Conservation (phyloP, 2,113 vertebrate species). For the human region DNA sequence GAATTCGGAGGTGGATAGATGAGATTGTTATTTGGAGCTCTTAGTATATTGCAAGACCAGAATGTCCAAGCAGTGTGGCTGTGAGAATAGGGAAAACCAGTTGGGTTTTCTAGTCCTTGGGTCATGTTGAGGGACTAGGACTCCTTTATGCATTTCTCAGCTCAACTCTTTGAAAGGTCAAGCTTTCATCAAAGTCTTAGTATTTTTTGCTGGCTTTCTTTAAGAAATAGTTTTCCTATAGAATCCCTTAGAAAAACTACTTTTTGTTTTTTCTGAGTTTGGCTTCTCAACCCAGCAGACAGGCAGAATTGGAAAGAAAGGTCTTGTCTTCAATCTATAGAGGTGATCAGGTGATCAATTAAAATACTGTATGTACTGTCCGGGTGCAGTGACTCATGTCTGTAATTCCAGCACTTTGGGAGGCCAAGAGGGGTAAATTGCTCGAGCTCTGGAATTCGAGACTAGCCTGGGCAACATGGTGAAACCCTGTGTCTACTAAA, state of each 20-base stretch:
- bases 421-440: too few species aligned
- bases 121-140: neutral
- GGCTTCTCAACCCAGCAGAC: neutral
- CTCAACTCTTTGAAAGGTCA: neutral
- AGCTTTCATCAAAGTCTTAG: neutral
- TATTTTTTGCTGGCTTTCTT: neutral
- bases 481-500: too few species aligned
- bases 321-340: neutral
- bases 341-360: neutral
- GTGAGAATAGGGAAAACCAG: neutral
- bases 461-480: too few species aligned
- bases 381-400: too few species aligned
- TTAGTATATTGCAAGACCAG: neutral
- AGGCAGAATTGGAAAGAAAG: neutral
- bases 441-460: too few species aligned
- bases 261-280: neutral
- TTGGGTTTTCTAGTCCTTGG: neutral
- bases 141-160: neutral
- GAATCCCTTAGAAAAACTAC: neutral
- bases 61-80: neutral
- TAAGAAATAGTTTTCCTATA: neutral
- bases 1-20: neutral
- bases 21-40: neutral
- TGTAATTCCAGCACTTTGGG: too few species aligned
- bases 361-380: neutral